Base-by-base conservation (phyloP, 2,888 invertebrate species). In the Drosophila nigricruria region DNA sequence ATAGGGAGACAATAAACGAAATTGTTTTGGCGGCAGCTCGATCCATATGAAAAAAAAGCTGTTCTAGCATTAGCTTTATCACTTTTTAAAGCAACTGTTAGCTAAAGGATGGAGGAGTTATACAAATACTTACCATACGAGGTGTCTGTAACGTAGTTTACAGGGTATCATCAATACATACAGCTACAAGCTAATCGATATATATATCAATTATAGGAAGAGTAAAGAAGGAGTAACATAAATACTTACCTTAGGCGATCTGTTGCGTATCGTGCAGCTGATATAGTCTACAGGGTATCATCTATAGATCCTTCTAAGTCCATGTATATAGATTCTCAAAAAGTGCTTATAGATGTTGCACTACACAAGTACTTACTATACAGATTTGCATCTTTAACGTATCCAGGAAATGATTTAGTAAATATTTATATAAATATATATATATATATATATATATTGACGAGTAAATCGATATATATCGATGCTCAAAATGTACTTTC, bases 21-120 rank as follows among this genome's bases (percentile, higher is more conserved):
- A 79, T 79, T 82, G 70, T 78, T 78, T 79, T 74, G 61, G 58
- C 74, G 27, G 49, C 47, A 67, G 57, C 38, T 34, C 40, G 32
- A 64, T 40, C 34, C 40, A 20, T 23, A 30, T 23, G 25, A 42
- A 59, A 59, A 47, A 53, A 25, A 50, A 49, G 43, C 38, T 27
- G 23, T 25, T 14, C 34, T 2, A 34, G 32, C 47, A 40, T 52
- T 27, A 50, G 30, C 18, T 57, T 50, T 50, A 67, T 45, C 5
- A 32, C 43, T 52, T 36, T 68, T 66, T 40, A 56, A 66, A 36
- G 66, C 54, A 10, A n/a, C 9, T 30, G 30, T 30, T 30, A 1
- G 12, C 14, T 14, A 5, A 14, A 34, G 14, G 9, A 34, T 34
- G 34, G 34, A 14, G 14, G n/a, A n/a, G n/a, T n/a, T n/a, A n/a